phyloP scores from a whole-genome alignment of 2,888 invertebrate genomes.

The Phyllotreta cruciferae region DNA sequence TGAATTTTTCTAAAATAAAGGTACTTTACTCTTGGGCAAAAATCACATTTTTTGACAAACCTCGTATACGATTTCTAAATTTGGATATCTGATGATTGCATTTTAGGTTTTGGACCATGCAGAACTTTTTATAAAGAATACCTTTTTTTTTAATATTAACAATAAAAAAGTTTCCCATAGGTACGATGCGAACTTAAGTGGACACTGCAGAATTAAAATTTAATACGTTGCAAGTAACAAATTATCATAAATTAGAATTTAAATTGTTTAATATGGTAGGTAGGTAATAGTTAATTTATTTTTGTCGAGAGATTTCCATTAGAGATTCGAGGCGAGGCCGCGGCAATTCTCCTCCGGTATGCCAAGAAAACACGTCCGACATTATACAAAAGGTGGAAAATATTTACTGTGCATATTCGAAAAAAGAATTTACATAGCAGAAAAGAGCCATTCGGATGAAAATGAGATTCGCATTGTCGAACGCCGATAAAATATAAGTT shows the following conservation, averaged over 20 bases:
- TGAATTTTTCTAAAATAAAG: too few relatives aligned
- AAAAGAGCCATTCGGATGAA: constrained; percentile 61
- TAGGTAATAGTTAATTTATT: constrained; percentile 24
- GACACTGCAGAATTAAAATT: too few relatives aligned
- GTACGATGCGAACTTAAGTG: too few relatives aligned
- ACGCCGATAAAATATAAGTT: constrained; percentile 62
- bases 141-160: too few relatives aligned
- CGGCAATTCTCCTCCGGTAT: constrained; percentile 50
- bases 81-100: too few relatives aligned
- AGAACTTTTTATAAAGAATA: too few relatives aligned
- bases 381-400: constrained; percentile 58
- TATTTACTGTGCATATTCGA: constrained; percentile 58
- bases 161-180: too few relatives aligned
- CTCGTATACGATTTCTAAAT: too few relatives aligned
- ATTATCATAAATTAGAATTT: not conserved
- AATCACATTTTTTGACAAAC: too few relatives aligned
- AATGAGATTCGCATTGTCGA: constrained; percentile 59
- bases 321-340: constrained; percentile 47
- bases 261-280: constrained; percentile 1
- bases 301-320: constrained; percentile 35
- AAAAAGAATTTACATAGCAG: constrained; percentile 60
- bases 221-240: too few relatives aligned
- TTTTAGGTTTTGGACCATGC: too few relatives aligned
- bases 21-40: too few relatives aligned
- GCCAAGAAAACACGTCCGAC: constrained; percentile 50